A percentile compares a stretch with the other conserved stretches of the same genome.
These are phyloP conservation scores for Drosophila fuyamai DNA, from an alignment of 1,140 invertebrate species.

Conservation along the genomic window DNA sequence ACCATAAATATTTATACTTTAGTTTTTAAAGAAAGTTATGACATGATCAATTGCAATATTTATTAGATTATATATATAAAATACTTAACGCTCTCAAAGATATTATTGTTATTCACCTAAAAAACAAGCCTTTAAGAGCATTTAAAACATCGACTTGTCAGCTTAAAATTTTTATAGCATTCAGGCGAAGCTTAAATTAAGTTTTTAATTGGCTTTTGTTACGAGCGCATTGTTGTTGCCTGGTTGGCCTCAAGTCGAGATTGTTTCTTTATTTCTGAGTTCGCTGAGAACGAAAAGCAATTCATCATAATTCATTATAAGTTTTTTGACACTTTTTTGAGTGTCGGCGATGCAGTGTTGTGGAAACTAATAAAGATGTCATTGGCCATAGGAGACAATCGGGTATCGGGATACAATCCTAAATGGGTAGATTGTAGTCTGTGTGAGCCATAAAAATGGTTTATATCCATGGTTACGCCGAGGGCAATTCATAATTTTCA, in stretches of 20 bases:
- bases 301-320: slow-evolving; percentile 82
- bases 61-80: no score
- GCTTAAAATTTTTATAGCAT: slow-evolving; percentile 4
- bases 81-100: no score
- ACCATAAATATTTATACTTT: no score
- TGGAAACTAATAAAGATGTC: slow-evolving; percentile 85
- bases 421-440: slow-evolving; percentile 32
- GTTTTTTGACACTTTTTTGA: slow-evolving; percentile 72
- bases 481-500: slow-evolving; percentile 83
- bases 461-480: slow-evolving; percentile 48
- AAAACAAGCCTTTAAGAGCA: slow-evolving; percentile 7
- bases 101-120: not conserved
- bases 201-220: slow-evolving; percentile 77
- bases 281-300: slow-evolving; percentile 47
- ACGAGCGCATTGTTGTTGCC: slow-evolving; percentile 23
- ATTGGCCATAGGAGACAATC: slow-evolving; percentile 68
- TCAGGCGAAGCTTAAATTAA: slow-evolving; percentile 50
- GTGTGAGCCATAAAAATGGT: slow-evolving; percentile 65
- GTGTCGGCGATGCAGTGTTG: slow-evolving; percentile 56
- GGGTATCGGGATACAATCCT: slow-evolving; percentile 21
- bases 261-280: slow-evolving; percentile 24
- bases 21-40: no score
- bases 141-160: not conserved
- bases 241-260: slow-evolving; percentile 18
- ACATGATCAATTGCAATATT: no score